These are phyloP conservation scores for Drosophila virilis DNA, from an alignment of 1,140 invertebrate species.

Conservation along the genomic window DNA sequence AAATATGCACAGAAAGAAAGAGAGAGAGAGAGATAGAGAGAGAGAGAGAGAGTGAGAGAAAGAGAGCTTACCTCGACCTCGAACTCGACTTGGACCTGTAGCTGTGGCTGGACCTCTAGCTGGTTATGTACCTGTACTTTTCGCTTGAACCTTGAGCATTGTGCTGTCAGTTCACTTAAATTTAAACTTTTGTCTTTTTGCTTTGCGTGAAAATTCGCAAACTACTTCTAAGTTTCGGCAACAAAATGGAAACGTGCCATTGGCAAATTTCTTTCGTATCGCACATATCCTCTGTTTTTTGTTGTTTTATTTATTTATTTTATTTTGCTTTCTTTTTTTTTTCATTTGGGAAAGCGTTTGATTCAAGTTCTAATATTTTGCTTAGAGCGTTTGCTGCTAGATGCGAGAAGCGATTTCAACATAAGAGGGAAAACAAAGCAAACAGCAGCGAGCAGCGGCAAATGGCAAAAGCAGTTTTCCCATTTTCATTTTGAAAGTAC, in stretches of 20 bases:
- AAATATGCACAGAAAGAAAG: background rate
- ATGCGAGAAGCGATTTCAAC: conserved; percentile 21
- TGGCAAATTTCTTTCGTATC: conserved; percentile 11
- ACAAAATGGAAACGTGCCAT: conserved; percentile 16
- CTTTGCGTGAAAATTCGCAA: conserved; percentile 15
- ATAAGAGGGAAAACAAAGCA: conserved; percentile 44
- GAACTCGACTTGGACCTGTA: conserved; percentile 17
- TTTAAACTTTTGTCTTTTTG: conserved; percentile 2
- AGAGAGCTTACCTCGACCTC: conserved; percentile 23
- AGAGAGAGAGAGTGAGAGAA: conserved; percentile 9
- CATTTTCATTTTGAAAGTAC: conserved; percentile 40
- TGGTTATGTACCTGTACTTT: conserved; percentile 8
- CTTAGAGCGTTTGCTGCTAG: conserved; percentile 25
- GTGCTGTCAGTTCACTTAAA: conserved; percentile 15
- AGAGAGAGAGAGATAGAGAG: conserved; percentile 6
- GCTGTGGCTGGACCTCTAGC: conserved; percentile 40
- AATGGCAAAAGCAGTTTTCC: conserved; percentile 34
- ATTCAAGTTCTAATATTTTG: conserved; percentile 30
- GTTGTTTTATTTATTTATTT: background rate
- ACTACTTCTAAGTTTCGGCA: conserved; percentile 15
- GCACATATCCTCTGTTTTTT: background rate
- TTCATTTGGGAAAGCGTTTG: conserved; percentile 18
- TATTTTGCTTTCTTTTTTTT: conserved; percentile 3
- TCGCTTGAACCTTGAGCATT: conserved; percentile 6
- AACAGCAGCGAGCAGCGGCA: conserved; percentile 30